Evolutionary conservation across 2,888 invertebrate genomes (phyloP), one percentile per base, ranked within the genome.

Genomic region (Drosophila cracens): DNA sequence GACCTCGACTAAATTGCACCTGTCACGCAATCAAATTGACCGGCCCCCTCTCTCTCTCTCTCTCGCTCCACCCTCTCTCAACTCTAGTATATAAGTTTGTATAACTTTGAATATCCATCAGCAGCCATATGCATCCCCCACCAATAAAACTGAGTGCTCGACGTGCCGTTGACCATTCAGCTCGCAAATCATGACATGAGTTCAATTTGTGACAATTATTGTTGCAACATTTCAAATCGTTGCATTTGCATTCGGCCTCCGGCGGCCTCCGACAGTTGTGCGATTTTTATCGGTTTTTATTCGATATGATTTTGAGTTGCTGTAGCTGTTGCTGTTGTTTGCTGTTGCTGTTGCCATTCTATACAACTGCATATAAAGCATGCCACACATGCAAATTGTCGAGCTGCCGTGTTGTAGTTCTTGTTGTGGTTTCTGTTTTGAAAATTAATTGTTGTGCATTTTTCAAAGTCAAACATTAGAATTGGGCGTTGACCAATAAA

Each of bases 161-260:
- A 29, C 38, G 36, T 34, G 67, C 38, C 38, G 33, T 49, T 61
- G 60, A 54, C 60, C 67, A 46, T 51, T 43, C 56, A 49, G 60
- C 82, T 82, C 81, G 85, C 90, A 89, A 90, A 89, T 90, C 90
- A 91, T 90, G 90, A 90, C 91, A 91, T 89, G 89, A 90, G 90
- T 91, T 91, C 90, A 91, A 91, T 91, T 91, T 91, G 91, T 91
- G 91, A 91, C 90, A 91, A 91, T 91, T 91, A 91, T 91, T 90
- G 82, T 91, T 90, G 91, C 91, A 91, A 90, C 91, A 91, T 91
- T 90, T 91, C 85, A 90, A 80, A 82, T 74, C 69, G 72, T 46
- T 61, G 67, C 67, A 43, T 57, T 57, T 79, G 78, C 76, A 76
- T 79, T 71, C 76, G 79, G 79, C 76, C 79, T 71, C 78, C 74